These are phyloP conservation scores for Trichopoda pennipes DNA, from an alignment of 2,888 invertebrate genomes.

Conservation along the genomic window DNA sequence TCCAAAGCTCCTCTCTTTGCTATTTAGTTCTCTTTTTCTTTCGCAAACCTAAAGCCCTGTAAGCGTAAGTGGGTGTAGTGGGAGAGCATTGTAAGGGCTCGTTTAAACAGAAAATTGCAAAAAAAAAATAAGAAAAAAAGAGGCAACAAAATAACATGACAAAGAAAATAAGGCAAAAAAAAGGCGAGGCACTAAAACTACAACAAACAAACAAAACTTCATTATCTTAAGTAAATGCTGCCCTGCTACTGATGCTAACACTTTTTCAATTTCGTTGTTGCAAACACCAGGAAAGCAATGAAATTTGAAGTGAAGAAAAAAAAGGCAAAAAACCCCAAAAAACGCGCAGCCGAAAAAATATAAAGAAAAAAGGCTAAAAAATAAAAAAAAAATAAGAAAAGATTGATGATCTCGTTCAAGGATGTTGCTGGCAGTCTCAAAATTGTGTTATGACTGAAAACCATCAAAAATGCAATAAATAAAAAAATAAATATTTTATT, in stretches of 20 bases:
- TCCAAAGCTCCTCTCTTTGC: background rate
- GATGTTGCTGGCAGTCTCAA: constrained; percentile 71
- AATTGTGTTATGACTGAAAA: constrained; percentile 35
- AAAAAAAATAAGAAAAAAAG: constrained; percentile 11
- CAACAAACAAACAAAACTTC: constrained; percentile 33
- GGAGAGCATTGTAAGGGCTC: constrained; percentile 35
- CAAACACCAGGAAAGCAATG: constrained; percentile 44
- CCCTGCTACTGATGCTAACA: background rate
- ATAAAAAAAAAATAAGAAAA: constrained; percentile 70
- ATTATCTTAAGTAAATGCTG: constrained; percentile 47
- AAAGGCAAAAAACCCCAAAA: background rate
- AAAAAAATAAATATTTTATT: too few species aligned
- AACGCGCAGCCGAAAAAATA: background rate
- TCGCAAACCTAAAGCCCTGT: background rate
- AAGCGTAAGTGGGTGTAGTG: constrained; percentile 47
- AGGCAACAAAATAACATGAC: constrained; percentile 10
- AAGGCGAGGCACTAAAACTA: constrained; percentile 57
- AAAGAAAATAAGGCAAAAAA: constrained; percentile 47
- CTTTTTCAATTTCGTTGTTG: constrained; percentile 7
- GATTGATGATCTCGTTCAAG: constrained; percentile 79
- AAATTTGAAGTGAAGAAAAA: constrained; percentile 25
- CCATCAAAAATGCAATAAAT: background rate
- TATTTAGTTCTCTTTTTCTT: background rate
- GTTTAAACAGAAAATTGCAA: background rate
- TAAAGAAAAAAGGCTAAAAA: background rate